Evolutionary conservation across 2,888 invertebrate genomes (phyloP), one percentile per base, ranked within the genome.

Genomic region (Drosophila vallismaia): DNA sequence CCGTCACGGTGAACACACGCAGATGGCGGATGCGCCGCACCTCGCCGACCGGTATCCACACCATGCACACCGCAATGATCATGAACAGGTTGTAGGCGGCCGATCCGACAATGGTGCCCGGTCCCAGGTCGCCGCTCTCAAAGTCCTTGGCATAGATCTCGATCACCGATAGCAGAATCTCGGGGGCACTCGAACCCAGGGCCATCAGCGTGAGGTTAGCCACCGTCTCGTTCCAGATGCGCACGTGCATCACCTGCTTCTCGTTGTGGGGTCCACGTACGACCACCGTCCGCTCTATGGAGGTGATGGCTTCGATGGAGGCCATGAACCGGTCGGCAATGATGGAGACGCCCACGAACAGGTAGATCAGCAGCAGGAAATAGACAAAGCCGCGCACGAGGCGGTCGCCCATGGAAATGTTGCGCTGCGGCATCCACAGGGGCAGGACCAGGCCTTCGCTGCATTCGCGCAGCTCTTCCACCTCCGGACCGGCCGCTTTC

Each of bases 321-420:
- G 98, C 98, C 99, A 99, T 99, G 93, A 99, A 99, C 67, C 99
- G 95, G 92, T 99, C 99, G 79, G 99, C 98, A 77, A 99, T 96
- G 91, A 99, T 99, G 81, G 99, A 99, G 48, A 99, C 99, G 60
- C 99, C 99, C 90, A 99, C 96, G 93, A 99, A 99, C 91, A 99
- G 94, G 92, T 99, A 99, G 86, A 96, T 93, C 92, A 99, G 94
- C 49, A 94, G 92, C 53, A 97, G 81, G 92, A 99, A 98, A 93
- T 99, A 99, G 71, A 97, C 95, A 73, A 95, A 88, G 45, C 99
- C 99, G 31, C 99, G 95, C 68, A 97, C 93, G 74, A 97, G 93
- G 74, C 96, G 94, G 89, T 98, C 97, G 58, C 95, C 93, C 50
- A 94, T 91, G 53, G 95, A 93, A 55, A 97, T 94, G 92, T 96